Percentiles rank a stretch among this genome's conserved stretches.
These are phyloP conservation scores for Arctocebus calabarensis DNA, from an alignment of 2,797 vertebrate species.

Conservation along the genomic window DNA sequence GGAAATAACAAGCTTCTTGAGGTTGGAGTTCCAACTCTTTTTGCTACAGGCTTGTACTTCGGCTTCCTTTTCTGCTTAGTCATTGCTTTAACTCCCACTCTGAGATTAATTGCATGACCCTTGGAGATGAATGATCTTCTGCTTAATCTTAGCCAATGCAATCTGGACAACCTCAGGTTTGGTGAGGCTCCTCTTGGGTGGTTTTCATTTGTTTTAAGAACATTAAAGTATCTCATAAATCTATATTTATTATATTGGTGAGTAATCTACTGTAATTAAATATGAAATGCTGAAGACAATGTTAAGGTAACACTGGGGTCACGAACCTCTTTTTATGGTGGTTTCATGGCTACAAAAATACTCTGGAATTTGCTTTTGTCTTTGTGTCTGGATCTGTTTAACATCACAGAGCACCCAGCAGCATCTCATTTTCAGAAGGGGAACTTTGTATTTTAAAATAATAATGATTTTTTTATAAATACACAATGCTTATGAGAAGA, in stretches of 20 bases:
- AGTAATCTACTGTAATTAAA: constrained; percentile 80
- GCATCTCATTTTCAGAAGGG: constrained; percentile 61
- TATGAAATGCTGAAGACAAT: constrained; percentile 80
- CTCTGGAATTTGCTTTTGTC: constrained; percentile 73
- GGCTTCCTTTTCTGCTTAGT: constrained; percentile 74
- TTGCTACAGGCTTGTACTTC: constrained; percentile 38
- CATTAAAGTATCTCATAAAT: constrained; percentile 82
- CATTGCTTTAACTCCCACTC: constrained; percentile 69
- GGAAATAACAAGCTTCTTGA: constrained; percentile 45
- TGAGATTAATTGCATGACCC: constrained; percentile 60
- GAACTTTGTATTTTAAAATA: constrained; percentile 56
- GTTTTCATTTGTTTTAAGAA: constrained; percentile 82
- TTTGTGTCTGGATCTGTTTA: constrained; percentile 74
- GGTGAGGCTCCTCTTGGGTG: constrained; percentile 73
- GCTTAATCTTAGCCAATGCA: constrained; percentile 71
- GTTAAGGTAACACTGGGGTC: constrained; percentile 75
- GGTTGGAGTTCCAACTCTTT: neutral
- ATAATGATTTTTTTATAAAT: constrained; percentile 51
- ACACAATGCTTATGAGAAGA: constrained; percentile 13
- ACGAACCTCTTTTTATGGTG: constrained; percentile 72
- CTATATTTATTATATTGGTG: constrained; percentile 81
- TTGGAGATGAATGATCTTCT: constrained; percentile 70
- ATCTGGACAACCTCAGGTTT: constrained; percentile 79
- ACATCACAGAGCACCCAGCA: constrained; percentile 48
- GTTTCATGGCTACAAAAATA: constrained; percentile 68